Evolutionary conservation across 2,888 invertebrate species (phyloP), one percentile per base, ranked within the genome.

Genomic region (Oscheius sp.): DNA sequence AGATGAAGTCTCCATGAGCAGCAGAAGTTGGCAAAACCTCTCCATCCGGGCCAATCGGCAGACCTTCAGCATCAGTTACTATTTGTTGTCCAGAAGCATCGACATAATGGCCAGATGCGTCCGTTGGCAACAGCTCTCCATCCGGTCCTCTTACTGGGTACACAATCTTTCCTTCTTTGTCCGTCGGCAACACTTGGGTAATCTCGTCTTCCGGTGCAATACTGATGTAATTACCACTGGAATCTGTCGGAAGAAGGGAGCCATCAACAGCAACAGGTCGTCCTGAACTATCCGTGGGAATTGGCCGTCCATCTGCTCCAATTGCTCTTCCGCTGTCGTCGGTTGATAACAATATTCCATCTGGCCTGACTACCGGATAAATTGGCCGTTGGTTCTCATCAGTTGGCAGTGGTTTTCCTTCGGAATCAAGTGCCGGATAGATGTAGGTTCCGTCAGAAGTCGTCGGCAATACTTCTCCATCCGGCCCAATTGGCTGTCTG

Each of bases 221-320:
- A 18, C 3, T n/a, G 1, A 56, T 18, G 27, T 69, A n/a, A 21
- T 84, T 81, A 25, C 84, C 85, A n/a, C 83, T 72, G 2, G 75
- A 73, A 73, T 86, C 82, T 45, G 80, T 78, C 43, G 76, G 72
- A 23, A 87, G 71, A 21, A 69, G 53, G 2, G 77, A 66, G 1
- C 84, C 84, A 21, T 78, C 77, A 25, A 84, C 85, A n/a, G 77
- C 80, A 12, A 84, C 21, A 9, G 85, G 85, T 13, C 66, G 56
- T 18, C 83, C 84, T 3, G 77, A 71, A 7, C 77, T 73, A 46
- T 86, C 80, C 9, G 72, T 72, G 23, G 76, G 72, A 9, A 86
- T 72, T 0, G 77, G 74, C 23, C 80, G 72, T 35, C 85, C 84
- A n/a, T n/a, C n/a, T n/a, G n/a, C n/a, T n/a, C n/a, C n/a, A n/a